A percentile compares a stretch with the other conserved stretches of the same genome.
These are phyloP conservation scores for Eptesicus fuscus DNA, from an alignment of 2,113 vertebrate species.

Conservation along the genomic window DNA sequence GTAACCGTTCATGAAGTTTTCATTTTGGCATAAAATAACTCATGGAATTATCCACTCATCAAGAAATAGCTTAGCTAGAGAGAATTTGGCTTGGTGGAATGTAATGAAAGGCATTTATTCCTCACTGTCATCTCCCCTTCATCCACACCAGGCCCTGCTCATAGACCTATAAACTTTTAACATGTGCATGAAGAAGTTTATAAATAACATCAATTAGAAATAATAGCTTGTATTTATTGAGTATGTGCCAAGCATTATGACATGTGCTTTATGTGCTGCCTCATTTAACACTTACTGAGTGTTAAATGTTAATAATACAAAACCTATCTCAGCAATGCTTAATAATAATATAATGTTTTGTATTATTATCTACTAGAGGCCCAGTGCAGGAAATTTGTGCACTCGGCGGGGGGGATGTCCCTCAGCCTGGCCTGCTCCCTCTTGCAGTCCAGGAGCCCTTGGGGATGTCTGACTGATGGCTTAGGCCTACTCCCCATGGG, in stretches of 20 bases:
- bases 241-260: neutral
- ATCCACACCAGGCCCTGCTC: neutral
- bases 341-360: too few relatives aligned
- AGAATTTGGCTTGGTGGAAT: neutral
- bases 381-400: too few relatives aligned
- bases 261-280: neutral
- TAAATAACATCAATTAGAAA: neutral
- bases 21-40: neutral
- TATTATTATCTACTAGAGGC: neutral
- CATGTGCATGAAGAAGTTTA: neutral
- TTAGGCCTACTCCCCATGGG: too few relatives aligned
- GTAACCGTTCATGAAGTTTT: neutral
- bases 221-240: neutral
- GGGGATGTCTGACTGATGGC: too few relatives aligned
- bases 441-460: too few relatives aligned
- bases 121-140: neutral
- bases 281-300: neutral
- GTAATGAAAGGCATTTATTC: rapidly evolving
- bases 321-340: too few relatives aligned
- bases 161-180: neutral
- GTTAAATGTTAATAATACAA: too few relatives aligned
- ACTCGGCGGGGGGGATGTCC: too few relatives aligned
- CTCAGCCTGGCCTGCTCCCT: too few relatives aligned
- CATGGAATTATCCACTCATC: neutral
- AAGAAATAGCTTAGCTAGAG: slow-evolving; percentile 10